phyloP scores from a whole-genome alignment of 2,113 vertebrate genomes.

The Diphyllodes magnificus region DNA sequence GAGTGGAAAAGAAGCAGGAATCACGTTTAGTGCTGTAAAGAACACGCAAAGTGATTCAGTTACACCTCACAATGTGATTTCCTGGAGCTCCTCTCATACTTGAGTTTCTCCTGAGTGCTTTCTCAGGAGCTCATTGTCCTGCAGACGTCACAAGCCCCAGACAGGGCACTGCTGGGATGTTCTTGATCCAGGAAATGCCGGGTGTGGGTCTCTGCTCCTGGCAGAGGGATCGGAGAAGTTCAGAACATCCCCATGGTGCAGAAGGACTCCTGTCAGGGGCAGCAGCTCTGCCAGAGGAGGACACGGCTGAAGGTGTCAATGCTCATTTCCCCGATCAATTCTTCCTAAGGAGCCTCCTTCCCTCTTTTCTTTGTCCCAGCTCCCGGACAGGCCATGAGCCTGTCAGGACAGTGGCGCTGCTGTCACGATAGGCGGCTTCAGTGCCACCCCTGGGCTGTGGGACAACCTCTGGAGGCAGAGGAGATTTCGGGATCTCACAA shows the following conservation, averaged over 20 bases:
- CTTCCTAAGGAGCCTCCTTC: not conserved
- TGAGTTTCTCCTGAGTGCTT: not conserved
- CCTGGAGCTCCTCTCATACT: not conserved
- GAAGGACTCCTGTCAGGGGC: not conserved
- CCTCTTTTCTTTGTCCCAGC: not conserved
- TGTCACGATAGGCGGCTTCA: fast-evolving
- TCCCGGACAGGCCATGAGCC: not conserved
- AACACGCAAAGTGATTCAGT: fast-evolving
- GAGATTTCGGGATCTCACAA: fast-evolving
- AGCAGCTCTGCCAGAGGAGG: not conserved
- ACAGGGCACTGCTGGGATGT: fast-evolving
- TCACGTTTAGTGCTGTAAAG: not conserved
- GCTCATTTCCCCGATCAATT: fast-evolving
- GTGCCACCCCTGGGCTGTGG: not conserved
- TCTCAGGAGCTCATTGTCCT: not conserved
- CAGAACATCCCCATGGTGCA: not conserved
- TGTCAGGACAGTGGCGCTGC: not conserved
- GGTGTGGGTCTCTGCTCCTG: fast-evolving
- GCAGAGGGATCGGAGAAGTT: fast-evolving
- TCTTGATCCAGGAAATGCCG: fast-evolving
- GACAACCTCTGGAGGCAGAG: not conserved
- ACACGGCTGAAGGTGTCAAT: fast-evolving
- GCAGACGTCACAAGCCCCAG: fast-evolving
- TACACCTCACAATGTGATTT: not conserved
- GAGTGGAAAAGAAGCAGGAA: not conserved